Evolutionary conservation across 1,140 invertebrate species (phyloP), one percentile per base, ranked within the genome.

Genomic region (Pseudomyrmex concolor): DNA sequence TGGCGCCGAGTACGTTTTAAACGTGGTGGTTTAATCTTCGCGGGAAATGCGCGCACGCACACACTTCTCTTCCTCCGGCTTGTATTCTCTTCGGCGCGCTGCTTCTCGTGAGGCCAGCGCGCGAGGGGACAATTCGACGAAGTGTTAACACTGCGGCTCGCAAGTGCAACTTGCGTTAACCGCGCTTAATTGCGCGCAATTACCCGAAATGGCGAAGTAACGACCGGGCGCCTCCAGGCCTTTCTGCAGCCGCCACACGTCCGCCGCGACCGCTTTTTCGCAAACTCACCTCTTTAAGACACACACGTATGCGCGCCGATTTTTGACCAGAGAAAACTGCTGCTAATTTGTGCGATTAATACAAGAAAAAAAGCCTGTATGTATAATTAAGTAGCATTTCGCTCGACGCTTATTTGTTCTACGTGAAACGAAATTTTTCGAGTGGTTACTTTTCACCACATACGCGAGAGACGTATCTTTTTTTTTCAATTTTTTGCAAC

Each of bases 121-220:
- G 48, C 25, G n/a, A 59, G 59, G 62, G 55, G 68, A 70, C 72
- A 67, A 88, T 88, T 84, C 84, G 80, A 77, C 80, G 17, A 88
- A 84, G 84, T 84, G 86, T 78, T 83, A 88, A 86, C 82, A 80
- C 57, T 71, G 78, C 48, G 60, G 76, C 48, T 76, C 78, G 82
- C 78, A 87, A 87, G 84, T 87, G 84, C 71, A 85, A 85, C 78
- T 87, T 76, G 77, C 66, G 87, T 84, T 86, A 88, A 85, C 83
- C 85, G 87, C 78, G 85, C 77, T 84, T 86, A 88, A 88, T 88
- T 88, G 78, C 83, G 73, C 70, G 87, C 85, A 88, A 88, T 88
- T 88, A 88, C 82, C 64, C 77, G 82, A 86, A 88, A 88, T 85
- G 85, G 85, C 67, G 66, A 86, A 88, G 84, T 88, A 86, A 86